Percentiles rank a stretch among this genome's conserved stretches.
These are phyloP conservation scores for Drosophila ananassae DNA, from an alignment of 1,140 invertebrate genomes.

Conservation along the genomic window DNA sequence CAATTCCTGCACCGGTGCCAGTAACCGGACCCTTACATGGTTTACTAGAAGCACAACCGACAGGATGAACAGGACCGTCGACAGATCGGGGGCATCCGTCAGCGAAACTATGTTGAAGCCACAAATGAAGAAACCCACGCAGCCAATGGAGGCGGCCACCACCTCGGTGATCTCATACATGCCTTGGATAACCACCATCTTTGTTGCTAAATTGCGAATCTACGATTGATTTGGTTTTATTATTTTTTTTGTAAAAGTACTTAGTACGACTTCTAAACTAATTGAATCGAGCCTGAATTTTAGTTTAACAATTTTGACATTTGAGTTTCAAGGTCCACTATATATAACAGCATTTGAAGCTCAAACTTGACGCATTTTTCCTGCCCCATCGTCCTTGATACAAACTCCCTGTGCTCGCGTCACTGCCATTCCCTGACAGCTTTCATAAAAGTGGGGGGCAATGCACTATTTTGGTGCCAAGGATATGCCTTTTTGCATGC, in stretches of 20 bases:
- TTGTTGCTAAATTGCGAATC: neutral
- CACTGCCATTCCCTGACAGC: slow-evolving; percentile 21
- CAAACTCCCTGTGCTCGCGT: slow-evolving; percentile 4
- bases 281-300: neutral
- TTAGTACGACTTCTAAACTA: no score
- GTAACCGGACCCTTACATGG: neutral
- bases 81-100: slow-evolving; percentile 12
- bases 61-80: slow-evolving; percentile 12
- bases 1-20: slow-evolving; percentile 4
- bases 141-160: slow-evolving; percentile 7
- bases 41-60: slow-evolving; percentile 7
- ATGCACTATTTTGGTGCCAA: slow-evolving; percentile 77
- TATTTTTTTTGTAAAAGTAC: neutral
- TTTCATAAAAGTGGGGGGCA: slow-evolving; percentile 44
- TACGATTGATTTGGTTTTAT: neutral
- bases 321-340: neutral
- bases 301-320: neutral
- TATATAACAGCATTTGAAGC: neutral
- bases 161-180: slow-evolving; percentile 18
- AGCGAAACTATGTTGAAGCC: slow-evolving; percentile 13
- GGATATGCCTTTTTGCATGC: slow-evolving; percentile 66
- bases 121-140: slow-evolving; percentile 7
- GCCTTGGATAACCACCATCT: slow-evolving; percentile 26
- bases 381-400: neutral
- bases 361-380: neutral